These are phyloP conservation scores for Doryteuthis pealeii DNA, from an alignment of 1,140 invertebrate genomes.

Conservation along the genomic window DNA sequence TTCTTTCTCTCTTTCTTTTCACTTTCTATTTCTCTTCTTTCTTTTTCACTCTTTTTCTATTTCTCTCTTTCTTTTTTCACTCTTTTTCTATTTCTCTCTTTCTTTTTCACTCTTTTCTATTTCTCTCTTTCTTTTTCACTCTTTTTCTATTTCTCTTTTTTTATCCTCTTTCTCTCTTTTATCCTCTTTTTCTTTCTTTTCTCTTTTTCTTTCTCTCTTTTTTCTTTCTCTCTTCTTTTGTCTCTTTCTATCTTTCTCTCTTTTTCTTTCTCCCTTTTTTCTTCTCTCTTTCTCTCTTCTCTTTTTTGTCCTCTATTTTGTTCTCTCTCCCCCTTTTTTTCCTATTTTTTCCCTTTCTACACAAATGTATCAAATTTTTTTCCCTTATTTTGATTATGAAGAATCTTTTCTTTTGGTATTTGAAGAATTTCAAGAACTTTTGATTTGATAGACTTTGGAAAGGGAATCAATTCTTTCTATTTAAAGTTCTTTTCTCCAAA, in stretches of 20 bases:
- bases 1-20: background rate
- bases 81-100: background rate
- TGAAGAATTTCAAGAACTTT: background rate
- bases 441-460: too few species aligned
- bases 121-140: background rate
- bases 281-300: background rate
- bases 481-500: background rate
- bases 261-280: background rate
- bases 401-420: background rate
- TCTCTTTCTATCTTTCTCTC: background rate
- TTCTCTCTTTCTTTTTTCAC: background rate
- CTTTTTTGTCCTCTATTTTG: background rate
- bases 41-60: background rate
- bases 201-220: background rate
- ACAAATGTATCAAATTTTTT: background rate
- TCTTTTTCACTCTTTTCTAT: background rate
- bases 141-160: background rate
- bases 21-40: background rate
- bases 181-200: background rate
- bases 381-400: background rate
- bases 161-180: background rate
- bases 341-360: background rate
- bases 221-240: background rate
- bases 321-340: background rate
- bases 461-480: background rate